These are phyloP conservation scores for Pseudeuparius sepicola DNA, from an alignment of 2,888 invertebrate species.

Conservation along the genomic window DNA sequence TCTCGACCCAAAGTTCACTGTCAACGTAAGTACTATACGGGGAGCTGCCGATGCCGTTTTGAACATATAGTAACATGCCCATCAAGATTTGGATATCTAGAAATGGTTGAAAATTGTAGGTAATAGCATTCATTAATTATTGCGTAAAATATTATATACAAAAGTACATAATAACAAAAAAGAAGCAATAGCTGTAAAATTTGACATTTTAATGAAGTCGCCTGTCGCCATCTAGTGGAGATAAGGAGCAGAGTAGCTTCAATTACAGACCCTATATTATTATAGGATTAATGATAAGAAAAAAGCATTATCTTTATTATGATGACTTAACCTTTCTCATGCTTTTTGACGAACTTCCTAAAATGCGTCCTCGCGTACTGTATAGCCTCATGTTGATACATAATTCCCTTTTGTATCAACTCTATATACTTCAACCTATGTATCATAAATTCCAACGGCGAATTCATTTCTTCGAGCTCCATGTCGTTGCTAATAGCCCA, in stretches of 20 bases:
- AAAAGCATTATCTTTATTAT: constrained; percentile 5
- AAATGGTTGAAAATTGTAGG: too few species aligned
- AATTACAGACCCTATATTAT: too few species aligned
- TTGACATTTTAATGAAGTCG: too few species aligned
- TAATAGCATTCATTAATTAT: too few species aligned
- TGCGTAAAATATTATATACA: too few species aligned
- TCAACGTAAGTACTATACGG: constrained; percentile 70
- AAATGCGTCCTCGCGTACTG: constrained; percentile 78
- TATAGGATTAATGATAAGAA: constrained; percentile 9
- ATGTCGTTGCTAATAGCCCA: constrained; percentile 76
- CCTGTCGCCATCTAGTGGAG: too few species aligned
- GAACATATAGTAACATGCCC: constrained; percentile 74
- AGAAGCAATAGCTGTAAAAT: too few species aligned
- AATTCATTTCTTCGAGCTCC: constrained; percentile 57
- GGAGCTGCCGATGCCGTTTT: constrained; percentile 66
- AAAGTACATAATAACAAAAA: too few species aligned
- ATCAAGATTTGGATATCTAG: constrained; percentile 74
- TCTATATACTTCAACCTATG: constrained; percentile 74
- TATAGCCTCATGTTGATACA: constrained; percentile 74
- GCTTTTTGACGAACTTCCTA: constrained; percentile 64
- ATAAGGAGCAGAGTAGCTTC: too few species aligned
- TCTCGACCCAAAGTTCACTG: constrained; percentile 71
- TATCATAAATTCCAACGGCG: constrained; percentile 68
- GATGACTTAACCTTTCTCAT: constrained; percentile 55
- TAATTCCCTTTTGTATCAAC: constrained; percentile 52